These are phyloP conservation scores for Peribatodes rhomboidaria DNA, from an alignment of 2,888 invertebrate genomes.

Conservation along the genomic window DNA sequence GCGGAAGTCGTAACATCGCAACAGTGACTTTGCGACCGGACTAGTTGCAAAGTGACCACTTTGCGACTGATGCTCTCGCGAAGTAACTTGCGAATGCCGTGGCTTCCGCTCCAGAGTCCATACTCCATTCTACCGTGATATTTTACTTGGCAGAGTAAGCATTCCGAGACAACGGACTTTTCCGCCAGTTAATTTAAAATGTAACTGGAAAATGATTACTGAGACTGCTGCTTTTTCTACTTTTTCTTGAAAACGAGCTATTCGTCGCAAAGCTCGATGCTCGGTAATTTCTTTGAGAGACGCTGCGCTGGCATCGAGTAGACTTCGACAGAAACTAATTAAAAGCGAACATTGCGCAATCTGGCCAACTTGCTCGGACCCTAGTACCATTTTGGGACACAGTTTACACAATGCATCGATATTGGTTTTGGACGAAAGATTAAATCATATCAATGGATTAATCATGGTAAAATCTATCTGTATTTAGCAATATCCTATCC, in stretches of 20 bases:
- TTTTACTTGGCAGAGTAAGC: constrained; percentile 19
- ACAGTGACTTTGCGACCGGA: too few species aligned
- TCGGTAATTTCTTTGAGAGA: constrained; percentile 70
- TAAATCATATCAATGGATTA: background rate
- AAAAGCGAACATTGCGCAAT: constrained; percentile 74
- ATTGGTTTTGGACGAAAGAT: constrained; percentile 11
- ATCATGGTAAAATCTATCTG: background rate
- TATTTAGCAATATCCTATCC: too few species aligned
- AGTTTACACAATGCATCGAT: constrained; percentile 49
- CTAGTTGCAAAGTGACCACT: too few species aligned
- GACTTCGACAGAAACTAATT: constrained; percentile 76
- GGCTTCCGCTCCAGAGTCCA: background rate
- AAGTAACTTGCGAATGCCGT: too few species aligned
- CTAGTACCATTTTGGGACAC: constrained; percentile 51
- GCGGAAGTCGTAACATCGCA: too few species aligned
- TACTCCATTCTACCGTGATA: constrained; percentile 5
- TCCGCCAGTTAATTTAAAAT: constrained; percentile 29
- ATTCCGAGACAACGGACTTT: constrained; percentile 16
- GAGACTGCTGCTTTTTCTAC: constrained; percentile 37
- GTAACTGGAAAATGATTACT: constrained; percentile 27
- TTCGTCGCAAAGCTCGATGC: constrained; percentile 44
- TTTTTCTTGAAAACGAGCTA: constrained; percentile 52
- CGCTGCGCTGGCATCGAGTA: constrained; percentile 63
- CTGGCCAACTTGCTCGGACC: constrained; percentile 58
- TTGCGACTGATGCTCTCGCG: too few species aligned